phyloP scores from a whole-genome alignment of 2,888 invertebrate genomes.

The Junonia oenone region DNA sequence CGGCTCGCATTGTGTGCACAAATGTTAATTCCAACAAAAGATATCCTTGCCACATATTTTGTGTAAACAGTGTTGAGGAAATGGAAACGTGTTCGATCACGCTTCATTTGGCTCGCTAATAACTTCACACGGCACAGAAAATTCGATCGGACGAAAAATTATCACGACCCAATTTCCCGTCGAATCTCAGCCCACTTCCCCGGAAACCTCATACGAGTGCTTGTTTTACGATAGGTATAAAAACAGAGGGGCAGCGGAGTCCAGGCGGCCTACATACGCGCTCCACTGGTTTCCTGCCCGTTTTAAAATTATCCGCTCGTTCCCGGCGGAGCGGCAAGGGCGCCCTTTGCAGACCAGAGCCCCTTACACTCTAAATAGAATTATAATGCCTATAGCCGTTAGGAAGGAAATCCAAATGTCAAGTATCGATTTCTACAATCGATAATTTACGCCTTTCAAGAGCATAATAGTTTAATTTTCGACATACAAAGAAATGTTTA shows the following conservation, averaged over 20 bases:
- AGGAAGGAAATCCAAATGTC: background rate
- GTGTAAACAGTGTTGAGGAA: background rate
- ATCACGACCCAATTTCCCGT: constrained; percentile 57
- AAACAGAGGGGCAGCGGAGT: constrained; percentile 51
- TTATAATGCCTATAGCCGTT: constrained; percentile 6
- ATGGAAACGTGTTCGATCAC: constrained; percentile 1
- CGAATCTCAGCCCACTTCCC: constrained; percentile 63
- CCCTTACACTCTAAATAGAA: constrained; percentile 46
- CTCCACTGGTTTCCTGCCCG: constrained; percentile 69
- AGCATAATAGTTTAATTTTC: background rate
- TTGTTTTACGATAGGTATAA: constrained; percentile 62
- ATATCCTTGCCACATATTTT: background rate
- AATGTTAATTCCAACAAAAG: background rate
- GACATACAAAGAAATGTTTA: background rate
- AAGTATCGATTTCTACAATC: background rate
- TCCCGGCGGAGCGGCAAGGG: constrained; percentile 64
- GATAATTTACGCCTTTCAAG: background rate
- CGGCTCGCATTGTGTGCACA: background rate
- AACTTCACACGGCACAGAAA: constrained; percentile 26
- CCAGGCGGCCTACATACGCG: constrained; percentile 71
- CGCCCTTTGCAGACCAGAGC: constrained; percentile 70
- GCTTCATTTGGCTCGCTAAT: constrained; percentile 4
- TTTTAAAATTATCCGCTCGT: constrained; percentile 69
- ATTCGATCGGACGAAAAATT: constrained; percentile 39
- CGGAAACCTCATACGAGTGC: constrained; percentile 57